Conservation (phyloP, 2,888 invertebrate species). For the Lypha dubia region DNA sequence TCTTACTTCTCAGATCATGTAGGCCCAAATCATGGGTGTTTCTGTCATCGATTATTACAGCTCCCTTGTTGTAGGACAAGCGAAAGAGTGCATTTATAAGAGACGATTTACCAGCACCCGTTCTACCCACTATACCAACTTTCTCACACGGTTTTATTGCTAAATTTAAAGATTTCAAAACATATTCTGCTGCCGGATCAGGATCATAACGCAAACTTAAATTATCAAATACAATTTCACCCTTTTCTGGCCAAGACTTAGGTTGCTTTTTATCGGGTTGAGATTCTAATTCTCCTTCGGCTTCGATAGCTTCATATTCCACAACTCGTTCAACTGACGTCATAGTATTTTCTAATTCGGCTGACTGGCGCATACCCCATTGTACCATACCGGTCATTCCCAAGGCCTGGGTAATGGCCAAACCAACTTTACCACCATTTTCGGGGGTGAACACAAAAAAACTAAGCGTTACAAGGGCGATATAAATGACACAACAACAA, state of each 20-base stretch:
- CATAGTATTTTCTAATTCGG: conserved; percentile 94
- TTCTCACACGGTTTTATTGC: conserved; percentile 87
- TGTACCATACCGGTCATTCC: conserved; percentile 87
- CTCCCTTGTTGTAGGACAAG: conserved; percentile 90
- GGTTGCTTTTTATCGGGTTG: conserved; percentile 87
- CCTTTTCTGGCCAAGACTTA: conserved; percentile 89
- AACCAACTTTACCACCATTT: conserved; percentile 89
- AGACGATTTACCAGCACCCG: conserved; percentile 89
- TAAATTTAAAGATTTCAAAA: conserved; percentile 89
- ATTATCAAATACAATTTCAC: conserved; percentile 87
- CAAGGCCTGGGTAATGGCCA: conserved; percentile 91
- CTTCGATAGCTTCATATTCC: conserved; percentile 86
- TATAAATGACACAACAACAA: conserved; percentile 93
- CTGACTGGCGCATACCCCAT: conserved; percentile 96
- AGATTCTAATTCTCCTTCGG: conserved; percentile 86
- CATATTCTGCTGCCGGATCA: conserved; percentile 86
- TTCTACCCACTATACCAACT: conserved; percentile 88
- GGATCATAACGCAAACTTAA: conserved; percentile 89
- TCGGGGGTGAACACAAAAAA: conserved; percentile 89
- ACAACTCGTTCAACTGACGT: conserved; percentile 92
- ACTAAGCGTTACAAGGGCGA: conserved; percentile 92
- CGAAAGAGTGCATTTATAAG: conserved; percentile 90
- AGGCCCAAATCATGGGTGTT: conserved; percentile 89
- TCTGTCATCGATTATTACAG: conserved; percentile 91
- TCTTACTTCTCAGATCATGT: conserved; percentile 88